Conservation (phyloP, 2,797 vertebrate genomes). For the Valencia hispanica region DNA sequence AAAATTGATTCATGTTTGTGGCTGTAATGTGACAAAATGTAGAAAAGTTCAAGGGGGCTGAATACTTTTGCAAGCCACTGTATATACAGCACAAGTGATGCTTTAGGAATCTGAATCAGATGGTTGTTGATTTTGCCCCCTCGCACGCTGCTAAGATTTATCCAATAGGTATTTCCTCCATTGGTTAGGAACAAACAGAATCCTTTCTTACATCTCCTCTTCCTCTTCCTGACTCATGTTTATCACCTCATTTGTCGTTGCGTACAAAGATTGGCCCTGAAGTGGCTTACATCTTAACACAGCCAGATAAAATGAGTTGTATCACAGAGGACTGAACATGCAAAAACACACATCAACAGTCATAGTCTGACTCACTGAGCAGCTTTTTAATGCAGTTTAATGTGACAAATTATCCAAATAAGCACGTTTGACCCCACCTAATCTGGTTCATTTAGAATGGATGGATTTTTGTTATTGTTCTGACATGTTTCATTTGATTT, state of each 20-base stretch:
- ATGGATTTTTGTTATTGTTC: not conserved
- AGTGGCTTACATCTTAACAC: constrained; percentile 12
- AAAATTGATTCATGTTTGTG: too few relatives aligned
- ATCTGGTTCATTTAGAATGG: constrained; percentile 26
- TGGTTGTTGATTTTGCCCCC: constrained; percentile 13
- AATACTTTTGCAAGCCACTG: too few relatives aligned
- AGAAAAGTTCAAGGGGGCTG: too few relatives aligned
- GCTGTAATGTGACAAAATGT: too few relatives aligned
- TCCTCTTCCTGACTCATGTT: constrained; percentile 49
- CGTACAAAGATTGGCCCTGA: not conserved
- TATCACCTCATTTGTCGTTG: constrained; percentile 19
- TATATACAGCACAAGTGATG: not conserved
- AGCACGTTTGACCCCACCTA: constrained; percentile 28
- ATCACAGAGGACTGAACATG: constrained; percentile 1
- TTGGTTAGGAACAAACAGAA: constrained; percentile 43
- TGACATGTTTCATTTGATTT: not conserved
- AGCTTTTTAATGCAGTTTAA: constrained; percentile 8
- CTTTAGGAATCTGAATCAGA: constrained; percentile 37
- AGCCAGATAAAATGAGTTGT: constrained; percentile 16
- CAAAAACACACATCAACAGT: not conserved
- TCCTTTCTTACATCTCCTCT: not conserved
- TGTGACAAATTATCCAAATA: constrained; percentile 24
- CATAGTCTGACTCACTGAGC: not conserved
- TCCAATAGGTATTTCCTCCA: constrained; percentile 55
- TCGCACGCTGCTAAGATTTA: constrained; percentile 18